Evolutionary conservation across 2,888 invertebrate genomes (phyloP).

Genomic region (Griposia aprilina): DNA sequence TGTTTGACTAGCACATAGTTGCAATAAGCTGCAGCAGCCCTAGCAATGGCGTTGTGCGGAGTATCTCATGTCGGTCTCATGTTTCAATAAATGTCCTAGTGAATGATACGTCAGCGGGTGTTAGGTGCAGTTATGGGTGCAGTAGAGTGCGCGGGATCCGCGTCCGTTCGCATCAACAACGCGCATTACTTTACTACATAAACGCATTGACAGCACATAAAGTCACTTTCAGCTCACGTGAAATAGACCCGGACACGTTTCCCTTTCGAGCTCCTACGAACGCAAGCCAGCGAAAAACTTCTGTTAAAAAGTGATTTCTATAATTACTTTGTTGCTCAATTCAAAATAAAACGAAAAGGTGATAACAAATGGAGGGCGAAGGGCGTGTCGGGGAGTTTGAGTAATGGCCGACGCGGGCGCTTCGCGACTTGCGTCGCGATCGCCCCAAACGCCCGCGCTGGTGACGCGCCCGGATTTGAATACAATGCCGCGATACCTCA

Average conservation of each 20-base stretch:
- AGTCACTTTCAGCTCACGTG: conserved; percentile 29
- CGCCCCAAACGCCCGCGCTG: conserved; percentile 63
- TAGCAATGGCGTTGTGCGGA: conserved; percentile 51
- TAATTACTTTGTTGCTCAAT: conserved; percentile 52
- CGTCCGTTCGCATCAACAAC: conserved; percentile 59
- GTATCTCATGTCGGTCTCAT: conserved; percentile 62
- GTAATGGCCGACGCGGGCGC: conserved; percentile 77
- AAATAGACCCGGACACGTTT: conserved; percentile 21
- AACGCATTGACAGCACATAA: conserved; percentile 43
- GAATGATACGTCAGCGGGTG: conserved; percentile 65
- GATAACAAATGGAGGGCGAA: conserved; percentile 70
- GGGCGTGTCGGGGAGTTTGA: conserved; percentile 79
- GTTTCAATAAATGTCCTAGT: conserved; percentile 63
- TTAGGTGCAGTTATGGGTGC: conserved; percentile 39
- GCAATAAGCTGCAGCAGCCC: conserved; percentile 42
- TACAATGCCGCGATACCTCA: conserved; percentile 89
- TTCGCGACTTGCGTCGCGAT: conserved; percentile 66
- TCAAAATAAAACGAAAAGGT: conserved; percentile 62
- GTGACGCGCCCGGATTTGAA: conserved; percentile 87
- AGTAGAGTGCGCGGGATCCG: conserved; percentile 52
- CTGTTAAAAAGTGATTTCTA: conserved; percentile 22
- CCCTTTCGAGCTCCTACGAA: conserved; percentile 6
- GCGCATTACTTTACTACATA: conserved; percentile 34
- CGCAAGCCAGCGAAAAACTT: conserved; percentile 22
- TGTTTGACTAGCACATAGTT: conserved; percentile 25